phyloP scores from a whole-genome alignment of 2,797 vertebrate genomes.

The Champsocephalus gunnari region DNA sequence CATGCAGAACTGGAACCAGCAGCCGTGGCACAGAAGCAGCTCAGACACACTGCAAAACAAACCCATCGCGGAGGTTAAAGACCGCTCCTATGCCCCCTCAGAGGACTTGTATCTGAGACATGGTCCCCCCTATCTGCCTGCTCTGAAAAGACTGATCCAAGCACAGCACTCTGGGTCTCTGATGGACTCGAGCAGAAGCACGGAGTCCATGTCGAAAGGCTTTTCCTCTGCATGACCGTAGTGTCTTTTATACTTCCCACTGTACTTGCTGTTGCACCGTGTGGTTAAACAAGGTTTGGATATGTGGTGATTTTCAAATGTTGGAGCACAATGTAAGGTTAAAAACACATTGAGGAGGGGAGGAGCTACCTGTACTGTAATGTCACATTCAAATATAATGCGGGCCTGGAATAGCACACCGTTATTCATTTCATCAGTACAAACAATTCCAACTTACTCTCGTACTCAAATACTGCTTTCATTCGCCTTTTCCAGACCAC shows the following conservation, averaged over 20 bases:
- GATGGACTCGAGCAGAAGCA: constrained; percentile 84
- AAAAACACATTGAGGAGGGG: not conserved
- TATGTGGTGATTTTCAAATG: constrained; percentile 22
- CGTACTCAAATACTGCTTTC: not conserved
- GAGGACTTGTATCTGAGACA: constrained; percentile 88
- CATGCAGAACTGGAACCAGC: constrained; percentile 92
- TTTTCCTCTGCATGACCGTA: constrained; percentile 83
- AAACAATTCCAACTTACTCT: not conserved
- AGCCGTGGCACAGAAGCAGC: constrained; percentile 88
- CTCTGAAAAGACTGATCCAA: constrained; percentile 88
- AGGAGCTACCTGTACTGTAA: not conserved
- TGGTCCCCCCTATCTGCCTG: constrained; percentile 85
- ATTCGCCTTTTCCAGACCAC: not conserved
- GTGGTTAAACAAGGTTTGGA: constrained; percentile 65
- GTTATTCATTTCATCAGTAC: not conserved
- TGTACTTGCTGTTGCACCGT: constrained; percentile 92
- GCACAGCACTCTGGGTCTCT: constrained; percentile 85
- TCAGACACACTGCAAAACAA: constrained; percentile 49
- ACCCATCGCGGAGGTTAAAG: constrained; percentile 79
- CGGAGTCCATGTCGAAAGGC: no score
- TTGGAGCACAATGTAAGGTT: not conserved
- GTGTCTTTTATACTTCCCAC: constrained; percentile 87
- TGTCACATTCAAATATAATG: not conserved
- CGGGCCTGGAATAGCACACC: not conserved
- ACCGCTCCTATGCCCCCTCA: constrained; percentile 79